Evolutionary conservation across 2,888 invertebrate genomes (phyloP).

Genomic region (Chalcis sispes): DNA sequence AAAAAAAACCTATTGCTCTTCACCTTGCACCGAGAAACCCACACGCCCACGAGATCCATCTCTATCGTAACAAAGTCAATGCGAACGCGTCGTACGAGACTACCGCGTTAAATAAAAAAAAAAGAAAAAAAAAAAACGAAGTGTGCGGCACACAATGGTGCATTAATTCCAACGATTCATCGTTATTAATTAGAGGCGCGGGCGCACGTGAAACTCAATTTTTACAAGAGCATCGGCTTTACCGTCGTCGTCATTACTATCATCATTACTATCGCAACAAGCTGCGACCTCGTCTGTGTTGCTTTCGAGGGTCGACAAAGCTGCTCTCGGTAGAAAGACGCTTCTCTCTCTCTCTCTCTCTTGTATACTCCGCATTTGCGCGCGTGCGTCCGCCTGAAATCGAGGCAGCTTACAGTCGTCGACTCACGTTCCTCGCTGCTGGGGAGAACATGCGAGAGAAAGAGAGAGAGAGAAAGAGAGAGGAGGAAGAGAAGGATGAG

Average conservation of each 20-base stretch:
- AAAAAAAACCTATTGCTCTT: too few relatives aligned
- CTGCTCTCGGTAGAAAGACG: too few relatives aligned
- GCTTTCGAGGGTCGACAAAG: too few relatives aligned
- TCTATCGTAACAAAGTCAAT: too few relatives aligned
- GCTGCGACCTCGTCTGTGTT: too few relatives aligned
- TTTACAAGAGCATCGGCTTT: not conserved
- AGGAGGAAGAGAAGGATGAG: slow-evolving; percentile 28
- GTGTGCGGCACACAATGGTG: slow-evolving; percentile 10
- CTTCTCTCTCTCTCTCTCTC: not conserved
- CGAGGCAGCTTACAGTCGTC: not conserved
- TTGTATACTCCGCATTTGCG: slow-evolving; percentile 23
- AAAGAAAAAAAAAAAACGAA: not conserved
- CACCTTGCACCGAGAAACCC: too few relatives aligned
- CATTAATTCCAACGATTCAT: slow-evolving; percentile 22
- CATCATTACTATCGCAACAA: not conserved
- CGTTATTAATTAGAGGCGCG: slow-evolving; percentile 20
- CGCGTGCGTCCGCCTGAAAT: slow-evolving; percentile 11
- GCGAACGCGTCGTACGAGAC: too few relatives aligned
- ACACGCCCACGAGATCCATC: too few relatives aligned
- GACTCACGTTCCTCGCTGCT: too few relatives aligned
- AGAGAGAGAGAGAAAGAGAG: slow-evolving; percentile 35
- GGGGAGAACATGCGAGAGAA: not conserved
- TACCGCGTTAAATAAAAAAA: too few relatives aligned
- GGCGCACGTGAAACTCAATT: slow-evolving; percentile 13
- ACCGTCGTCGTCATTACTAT: not conserved